phyloP scores from a whole-genome alignment of 2,888 invertebrate species.

The Epirrita christyi region DNA sequence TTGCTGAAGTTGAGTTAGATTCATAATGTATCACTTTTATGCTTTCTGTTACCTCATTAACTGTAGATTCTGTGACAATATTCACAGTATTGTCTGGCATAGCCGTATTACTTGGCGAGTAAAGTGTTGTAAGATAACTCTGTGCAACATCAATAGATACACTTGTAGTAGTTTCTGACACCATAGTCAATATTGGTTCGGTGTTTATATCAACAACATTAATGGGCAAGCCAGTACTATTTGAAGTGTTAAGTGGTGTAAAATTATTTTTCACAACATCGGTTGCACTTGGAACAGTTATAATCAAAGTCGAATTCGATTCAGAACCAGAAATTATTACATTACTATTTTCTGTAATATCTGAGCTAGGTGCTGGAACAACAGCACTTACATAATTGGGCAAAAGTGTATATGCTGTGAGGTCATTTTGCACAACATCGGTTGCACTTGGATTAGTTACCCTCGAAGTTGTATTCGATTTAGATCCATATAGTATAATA shows the following conservation, averaged over 20 bases:
- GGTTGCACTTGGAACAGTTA: background rate
- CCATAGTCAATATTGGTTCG: conserved; percentile 3
- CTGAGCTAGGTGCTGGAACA: background rate
- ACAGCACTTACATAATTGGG: background rate
- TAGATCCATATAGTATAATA: background rate
- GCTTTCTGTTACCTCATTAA: background rate
- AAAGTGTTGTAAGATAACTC: conserved; percentile 1
- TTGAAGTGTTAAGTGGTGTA: background rate
- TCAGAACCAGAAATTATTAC: background rate
- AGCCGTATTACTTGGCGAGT: background rate
- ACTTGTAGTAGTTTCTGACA: conserved; percentile 5
- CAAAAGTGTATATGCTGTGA: background rate
- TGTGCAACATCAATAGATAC: conserved; percentile 1
- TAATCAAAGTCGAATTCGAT: background rate
- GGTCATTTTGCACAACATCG: background rate
- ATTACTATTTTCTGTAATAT: background rate
- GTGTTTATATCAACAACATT: conserved; percentile 1
- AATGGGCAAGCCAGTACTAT: background rate
- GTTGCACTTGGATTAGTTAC: conserved; percentile 3
- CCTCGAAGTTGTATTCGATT: background rate
- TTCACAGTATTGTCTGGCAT: background rate
- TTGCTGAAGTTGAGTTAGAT: background rate
- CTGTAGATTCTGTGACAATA: background rate
- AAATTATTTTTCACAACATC: background rate
- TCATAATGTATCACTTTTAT: background rate